A percentile compares a stretch with the other conserved stretches of the same genome.
These are phyloP conservation scores for Ariolimax columbianus DNA, from an alignment of 2,888 invertebrate species.

Conservation along the genomic window DNA sequence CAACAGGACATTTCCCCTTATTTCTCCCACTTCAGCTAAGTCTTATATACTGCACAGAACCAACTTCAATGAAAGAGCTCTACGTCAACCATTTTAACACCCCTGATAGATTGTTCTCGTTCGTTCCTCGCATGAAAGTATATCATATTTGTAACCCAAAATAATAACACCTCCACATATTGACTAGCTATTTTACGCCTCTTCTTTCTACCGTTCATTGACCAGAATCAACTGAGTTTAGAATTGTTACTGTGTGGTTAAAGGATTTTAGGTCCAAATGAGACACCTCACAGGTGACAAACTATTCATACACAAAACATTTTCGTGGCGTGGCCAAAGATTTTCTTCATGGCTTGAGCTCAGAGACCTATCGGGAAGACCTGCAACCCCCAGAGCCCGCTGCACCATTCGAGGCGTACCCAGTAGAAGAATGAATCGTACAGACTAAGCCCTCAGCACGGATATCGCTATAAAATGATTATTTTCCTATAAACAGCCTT, in stretches of 20 bases:
- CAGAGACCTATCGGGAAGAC: not conserved
- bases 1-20: too few relatives aligned
- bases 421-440: not conserved
- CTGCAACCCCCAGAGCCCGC: not conserved
- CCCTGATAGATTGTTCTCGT: not conserved
- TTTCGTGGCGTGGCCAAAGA: not conserved
- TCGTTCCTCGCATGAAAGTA: too few relatives aligned
- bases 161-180: not conserved
- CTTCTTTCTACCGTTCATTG: not conserved
- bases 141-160: not conserved
- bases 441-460: not conserved
- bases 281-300: not conserved
- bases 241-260: not conserved
- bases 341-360: slow-evolving; percentile 7
- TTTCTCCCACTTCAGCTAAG: too few relatives aligned
- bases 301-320: not conserved
- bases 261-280: not conserved
- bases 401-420: not conserved
- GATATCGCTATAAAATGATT: slow-evolving; percentile 1
- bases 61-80: too few relatives aligned
- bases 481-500: slow-evolving; percentile 24
- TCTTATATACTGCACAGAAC: too few relatives aligned
- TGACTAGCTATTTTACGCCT: not conserved
- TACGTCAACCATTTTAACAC: too few relatives aligned
- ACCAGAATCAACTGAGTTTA: not conserved